Conservation (phyloP, 2,113 vertebrate species). For the Brachyhypopomus gauderio region DNA sequence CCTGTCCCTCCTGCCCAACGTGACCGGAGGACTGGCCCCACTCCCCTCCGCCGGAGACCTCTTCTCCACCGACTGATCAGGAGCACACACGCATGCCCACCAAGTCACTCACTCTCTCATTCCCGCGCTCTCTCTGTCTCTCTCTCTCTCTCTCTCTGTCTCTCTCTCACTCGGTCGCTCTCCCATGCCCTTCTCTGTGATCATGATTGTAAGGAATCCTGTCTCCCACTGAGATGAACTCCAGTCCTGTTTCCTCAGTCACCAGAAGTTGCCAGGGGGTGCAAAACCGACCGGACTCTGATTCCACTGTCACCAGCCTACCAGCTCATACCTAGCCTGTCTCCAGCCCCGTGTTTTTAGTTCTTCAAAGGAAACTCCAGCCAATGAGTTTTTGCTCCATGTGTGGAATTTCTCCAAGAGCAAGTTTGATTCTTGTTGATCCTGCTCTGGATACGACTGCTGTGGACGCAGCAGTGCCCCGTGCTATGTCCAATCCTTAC, state of each 20-base stretch:
- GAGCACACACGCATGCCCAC: too few relatives aligned
- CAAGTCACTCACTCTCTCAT: background rate
- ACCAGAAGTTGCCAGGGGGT: background rate
- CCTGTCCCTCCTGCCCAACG: constrained; percentile 92
- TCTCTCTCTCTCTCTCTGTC: background rate
- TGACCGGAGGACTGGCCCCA: constrained; percentile 93
- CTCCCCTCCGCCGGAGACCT: constrained; percentile 96
- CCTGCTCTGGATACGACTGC: constrained; percentile 39
- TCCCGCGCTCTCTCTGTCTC: background rate
- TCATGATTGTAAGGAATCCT: background rate
- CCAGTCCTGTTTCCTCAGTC: background rate
- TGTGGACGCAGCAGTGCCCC: constrained; percentile 9
- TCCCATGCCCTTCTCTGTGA: background rate
- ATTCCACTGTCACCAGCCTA: constrained; percentile 31
- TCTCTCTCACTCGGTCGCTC: background rate
- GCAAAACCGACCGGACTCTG: constrained; percentile 29
- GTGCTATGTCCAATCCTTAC: constrained; percentile 16
- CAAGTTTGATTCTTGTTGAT: background rate
- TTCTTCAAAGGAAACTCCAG: constrained; percentile 15
- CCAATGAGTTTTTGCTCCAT: constrained; percentile 13
- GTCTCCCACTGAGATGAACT: background rate
- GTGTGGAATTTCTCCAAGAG: background rate
- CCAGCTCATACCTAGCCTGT: constrained; percentile 7
- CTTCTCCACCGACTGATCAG: constrained; percentile 93
- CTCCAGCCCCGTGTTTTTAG: background rate